Conservation (phyloP, 1,140 invertebrate genomes). For the Helicoverpa zea region DNA sequence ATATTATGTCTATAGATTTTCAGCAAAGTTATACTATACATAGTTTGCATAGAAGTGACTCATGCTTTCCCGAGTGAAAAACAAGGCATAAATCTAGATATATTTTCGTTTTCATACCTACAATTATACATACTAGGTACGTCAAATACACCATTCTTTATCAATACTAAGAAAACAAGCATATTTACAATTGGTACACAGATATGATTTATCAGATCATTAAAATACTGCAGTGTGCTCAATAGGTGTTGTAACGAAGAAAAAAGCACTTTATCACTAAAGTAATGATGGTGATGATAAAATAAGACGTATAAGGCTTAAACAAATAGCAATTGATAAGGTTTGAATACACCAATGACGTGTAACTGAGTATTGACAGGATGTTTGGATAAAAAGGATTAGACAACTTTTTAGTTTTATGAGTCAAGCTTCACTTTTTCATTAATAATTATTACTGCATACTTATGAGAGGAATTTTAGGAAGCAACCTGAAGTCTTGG, state of each 20-base stretch:
- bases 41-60: no score
- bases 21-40: background rate
- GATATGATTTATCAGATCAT: constrained; percentile 20
- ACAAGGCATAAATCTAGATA: background rate
- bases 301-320: background rate
- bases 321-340: background rate
- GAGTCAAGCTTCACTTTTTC: no score
- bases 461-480: no score
- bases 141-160: background rate
- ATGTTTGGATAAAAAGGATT: background rate
- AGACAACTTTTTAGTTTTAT: background rate
- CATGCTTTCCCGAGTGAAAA: no score
- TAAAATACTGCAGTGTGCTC: constrained; percentile 31
- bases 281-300: constrained; percentile 9
- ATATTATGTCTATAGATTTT: background rate
- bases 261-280: background rate
- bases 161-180: constrained; percentile 1
- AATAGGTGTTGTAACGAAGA: constrained; percentile 16
- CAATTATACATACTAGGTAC: background rate
- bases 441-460: no score
- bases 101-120: background rate
- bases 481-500: no score
- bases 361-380: constrained; percentile 7
- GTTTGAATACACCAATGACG: constrained; percentile 7
- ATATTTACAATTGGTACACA: background rate